Evolutionary conservation across 1,140 invertebrate species (phyloP).

Genomic region (Nixonia krombeini): DNA sequence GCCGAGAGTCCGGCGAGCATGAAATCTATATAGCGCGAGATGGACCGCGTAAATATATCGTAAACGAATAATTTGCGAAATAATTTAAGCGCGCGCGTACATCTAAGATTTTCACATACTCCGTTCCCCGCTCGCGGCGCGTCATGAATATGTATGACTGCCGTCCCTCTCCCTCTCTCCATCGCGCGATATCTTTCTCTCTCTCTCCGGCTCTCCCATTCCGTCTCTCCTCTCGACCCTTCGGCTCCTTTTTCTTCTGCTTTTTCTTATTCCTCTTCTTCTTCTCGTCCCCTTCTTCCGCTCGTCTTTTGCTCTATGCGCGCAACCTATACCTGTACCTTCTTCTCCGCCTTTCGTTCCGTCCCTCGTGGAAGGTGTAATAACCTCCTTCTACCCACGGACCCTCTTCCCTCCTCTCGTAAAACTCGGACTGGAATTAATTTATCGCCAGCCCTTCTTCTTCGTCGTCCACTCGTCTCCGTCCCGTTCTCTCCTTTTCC

Average conservation of each 20-base stretch:
- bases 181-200: constrained; percentile 18
- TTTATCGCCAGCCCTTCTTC: constrained; percentile 14
- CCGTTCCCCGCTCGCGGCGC: constrained; percentile 28
- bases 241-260: constrained; percentile 24
- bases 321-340: constrained; percentile 25
- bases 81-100: constrained; percentile 37
- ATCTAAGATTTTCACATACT: constrained; percentile 28
- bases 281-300: too few relatives aligned
- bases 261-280: constrained; percentile 5
- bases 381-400: constrained; percentile 27
- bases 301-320: too few relatives aligned
- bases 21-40: not conserved
- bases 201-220: too few relatives aligned
- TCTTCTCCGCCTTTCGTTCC: constrained; percentile 31
- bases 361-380: constrained; percentile 39
- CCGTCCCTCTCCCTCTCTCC: too few relatives aligned
- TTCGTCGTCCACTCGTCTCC: not conserved
- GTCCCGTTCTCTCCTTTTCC: constrained; percentile 3
- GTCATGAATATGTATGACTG: constrained; percentile 49
- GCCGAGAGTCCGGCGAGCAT: not conserved
- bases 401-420: constrained; percentile 19
- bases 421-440: constrained; percentile 31
- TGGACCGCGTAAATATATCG: constrained; percentile 22
- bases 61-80: constrained; percentile 41
- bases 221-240: too few relatives aligned